These are phyloP conservation scores for Pegoplata infirma DNA, from an alignment of 2,888 invertebrate species.

Conservation along the genomic window DNA sequence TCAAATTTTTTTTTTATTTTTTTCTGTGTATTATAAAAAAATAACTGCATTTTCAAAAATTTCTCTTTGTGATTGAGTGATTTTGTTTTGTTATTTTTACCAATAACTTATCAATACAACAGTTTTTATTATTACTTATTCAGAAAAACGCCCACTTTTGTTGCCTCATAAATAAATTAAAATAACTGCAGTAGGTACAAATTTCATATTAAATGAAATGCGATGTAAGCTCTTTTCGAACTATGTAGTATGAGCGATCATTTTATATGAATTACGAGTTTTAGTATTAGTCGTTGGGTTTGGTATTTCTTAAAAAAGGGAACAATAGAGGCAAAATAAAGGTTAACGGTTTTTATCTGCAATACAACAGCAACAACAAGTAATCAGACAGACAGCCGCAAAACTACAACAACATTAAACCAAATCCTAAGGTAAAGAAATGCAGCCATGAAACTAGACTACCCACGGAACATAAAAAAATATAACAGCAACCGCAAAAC, in stretches of 20 bases:
- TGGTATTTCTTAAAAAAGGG: constrained; percentile 2
- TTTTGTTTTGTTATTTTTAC: constrained; percentile 3
- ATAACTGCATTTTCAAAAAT: not conserved
- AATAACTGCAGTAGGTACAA: not conserved
- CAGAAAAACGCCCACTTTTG: constrained; percentile 52
- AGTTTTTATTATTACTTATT: too few relatives aligned
- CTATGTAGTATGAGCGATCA: constrained; percentile 22
- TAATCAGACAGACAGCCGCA: constrained; percentile 20
- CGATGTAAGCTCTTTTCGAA: not conserved
- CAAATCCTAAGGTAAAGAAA: constrained; percentile 40
- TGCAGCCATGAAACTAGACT: constrained; percentile 53
- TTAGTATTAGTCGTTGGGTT: too few relatives aligned
- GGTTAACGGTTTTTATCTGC: constrained; percentile 61
- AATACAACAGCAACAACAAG: constrained; percentile 38
- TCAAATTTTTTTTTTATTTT: too few relatives aligned
- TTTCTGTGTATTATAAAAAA: too few relatives aligned
- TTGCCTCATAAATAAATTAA: constrained; percentile 24
- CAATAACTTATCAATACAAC: constrained; percentile 49
- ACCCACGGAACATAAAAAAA: constrained; percentile 41
- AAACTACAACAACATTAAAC: not conserved
- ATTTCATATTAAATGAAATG: not conserved
- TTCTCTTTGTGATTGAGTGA: constrained; percentile 30
- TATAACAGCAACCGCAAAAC: constrained; percentile 33
- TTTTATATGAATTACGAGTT: constrained; percentile 7
- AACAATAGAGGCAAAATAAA: constrained; percentile 46